Conservation (phyloP, 2,888 invertebrate species). For the Bhutanitis thaidina region DNA sequence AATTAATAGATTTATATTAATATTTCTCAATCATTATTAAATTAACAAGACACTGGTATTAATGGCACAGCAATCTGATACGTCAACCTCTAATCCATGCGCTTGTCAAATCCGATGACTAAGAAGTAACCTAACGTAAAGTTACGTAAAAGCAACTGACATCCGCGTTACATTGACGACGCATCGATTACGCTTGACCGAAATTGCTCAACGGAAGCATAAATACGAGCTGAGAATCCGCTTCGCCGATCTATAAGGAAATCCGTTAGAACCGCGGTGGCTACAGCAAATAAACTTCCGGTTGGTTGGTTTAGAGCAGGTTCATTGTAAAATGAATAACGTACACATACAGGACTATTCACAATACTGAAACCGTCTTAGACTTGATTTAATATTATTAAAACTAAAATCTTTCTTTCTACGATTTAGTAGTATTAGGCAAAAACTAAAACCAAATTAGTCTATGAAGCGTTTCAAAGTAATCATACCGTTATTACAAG, state of each 20-base stretch:
- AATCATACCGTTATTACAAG: no score
- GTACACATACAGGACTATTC: no score
- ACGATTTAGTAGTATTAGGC: no score
- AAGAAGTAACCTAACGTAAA: slow-evolving; percentile 22
- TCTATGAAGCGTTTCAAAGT: no score
- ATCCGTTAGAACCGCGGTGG: slow-evolving; percentile 14
- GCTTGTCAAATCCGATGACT: slow-evolving; percentile 33
- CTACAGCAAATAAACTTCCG: slow-evolving; percentile 9
- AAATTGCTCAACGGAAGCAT: slow-evolving; percentile 11
- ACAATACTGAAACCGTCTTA: no score
- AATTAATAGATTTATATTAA: no score
- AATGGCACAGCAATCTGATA: not conserved
- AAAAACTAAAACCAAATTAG: no score
- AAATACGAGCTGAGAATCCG: slow-evolving; percentile 7
- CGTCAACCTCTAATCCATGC: slow-evolving; percentile 21
- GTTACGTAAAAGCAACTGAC: slow-evolving; percentile 25
- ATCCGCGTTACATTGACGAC: slow-evolving; percentile 24
- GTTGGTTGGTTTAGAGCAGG: not conserved
- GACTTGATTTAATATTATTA: no score
- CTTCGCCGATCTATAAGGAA: slow-evolving; percentile 17
- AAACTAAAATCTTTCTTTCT: no score
- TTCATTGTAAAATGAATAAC: not conserved
- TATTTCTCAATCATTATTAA: no score
- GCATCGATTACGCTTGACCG: not conserved
- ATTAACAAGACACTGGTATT: no score